These are phyloP conservation scores for Bryconaethiops microstoma DNA, from an alignment of 2,797 vertebrate species.

Conservation along the genomic window DNA sequence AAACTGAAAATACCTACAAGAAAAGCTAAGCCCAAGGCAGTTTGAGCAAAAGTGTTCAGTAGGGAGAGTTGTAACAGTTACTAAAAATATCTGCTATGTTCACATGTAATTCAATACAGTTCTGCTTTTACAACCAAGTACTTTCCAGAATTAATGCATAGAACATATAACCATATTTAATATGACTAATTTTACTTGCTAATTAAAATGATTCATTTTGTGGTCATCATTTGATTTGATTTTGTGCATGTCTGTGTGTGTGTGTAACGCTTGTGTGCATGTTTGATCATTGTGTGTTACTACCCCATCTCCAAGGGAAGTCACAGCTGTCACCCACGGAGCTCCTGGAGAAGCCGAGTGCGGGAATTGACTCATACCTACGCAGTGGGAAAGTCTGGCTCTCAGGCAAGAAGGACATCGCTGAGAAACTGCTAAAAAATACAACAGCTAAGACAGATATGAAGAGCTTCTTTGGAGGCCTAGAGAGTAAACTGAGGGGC, in stretches of 20 bases:
- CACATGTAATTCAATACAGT: no score
- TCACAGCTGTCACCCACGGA: constrained; percentile 79
- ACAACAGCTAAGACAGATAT: constrained; percentile 84
- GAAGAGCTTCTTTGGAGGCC: constrained; percentile 91
- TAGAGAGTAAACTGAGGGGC: constrained; percentile 91
- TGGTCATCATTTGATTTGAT: not conserved
- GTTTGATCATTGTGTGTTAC: not conserved
- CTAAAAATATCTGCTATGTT: no score
- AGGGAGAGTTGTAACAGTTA: no score
- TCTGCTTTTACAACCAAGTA: no score
- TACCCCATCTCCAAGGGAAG: constrained; percentile 76
- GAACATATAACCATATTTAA: no score
- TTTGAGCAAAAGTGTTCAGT: no score
- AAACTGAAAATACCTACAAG: no score
- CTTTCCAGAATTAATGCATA: no score
- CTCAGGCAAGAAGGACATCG: constrained; percentile 89
- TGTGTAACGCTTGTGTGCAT: not conserved
- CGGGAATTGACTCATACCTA: constrained; percentile 86
- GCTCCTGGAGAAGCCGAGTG: constrained; percentile 82
- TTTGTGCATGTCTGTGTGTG: not conserved
- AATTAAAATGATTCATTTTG: no score
- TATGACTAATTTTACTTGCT: no score
- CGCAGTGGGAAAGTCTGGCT: constrained; percentile 93
- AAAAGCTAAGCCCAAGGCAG: no score
- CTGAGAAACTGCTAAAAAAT: constrained; percentile 89